These are phyloP conservation scores for Botia almorhae DNA, from an alignment of 2,797 vertebrate genomes.

Conservation along the genomic window DNA sequence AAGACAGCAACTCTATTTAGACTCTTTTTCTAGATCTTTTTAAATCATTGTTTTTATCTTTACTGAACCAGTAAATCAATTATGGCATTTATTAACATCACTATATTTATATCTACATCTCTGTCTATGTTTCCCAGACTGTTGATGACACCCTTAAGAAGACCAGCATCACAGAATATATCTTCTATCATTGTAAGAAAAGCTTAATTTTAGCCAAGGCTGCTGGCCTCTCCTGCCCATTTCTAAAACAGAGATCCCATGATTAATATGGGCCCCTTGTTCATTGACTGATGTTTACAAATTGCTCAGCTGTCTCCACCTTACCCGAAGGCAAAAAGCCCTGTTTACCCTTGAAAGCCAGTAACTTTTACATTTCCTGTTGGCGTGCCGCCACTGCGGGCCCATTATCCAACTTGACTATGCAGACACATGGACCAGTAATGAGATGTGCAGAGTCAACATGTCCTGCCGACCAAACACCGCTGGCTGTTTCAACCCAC, in stretches of 20 bases:
- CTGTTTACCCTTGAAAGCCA: constrained; percentile 81
- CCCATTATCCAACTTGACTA: constrained; percentile 82
- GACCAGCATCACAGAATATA: not conserved
- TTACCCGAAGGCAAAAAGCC: constrained; percentile 63
- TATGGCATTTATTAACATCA: not conserved
- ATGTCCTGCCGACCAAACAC: constrained; percentile 69
- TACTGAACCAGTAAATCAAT: not conserved
- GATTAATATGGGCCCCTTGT: constrained; percentile 62
- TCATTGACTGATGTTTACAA: constrained; percentile 65
- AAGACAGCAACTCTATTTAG: not conserved
- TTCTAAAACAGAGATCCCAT: constrained; percentile 43
- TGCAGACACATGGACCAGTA: constrained; percentile 80
- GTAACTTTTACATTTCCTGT: constrained; percentile 76
- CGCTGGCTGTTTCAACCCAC: constrained; percentile 62
- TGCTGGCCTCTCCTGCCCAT: constrained; percentile 27
- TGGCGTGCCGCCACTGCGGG: constrained; percentile 63
- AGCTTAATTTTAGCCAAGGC: not conserved
- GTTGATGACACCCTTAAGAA: not conserved
- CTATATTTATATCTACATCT: not conserved
- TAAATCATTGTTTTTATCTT: not conserved
- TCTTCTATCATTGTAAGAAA: not conserved
- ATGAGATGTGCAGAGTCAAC: constrained; percentile 81
- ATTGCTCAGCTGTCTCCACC: constrained; percentile 64
- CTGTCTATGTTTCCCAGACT: not conserved
- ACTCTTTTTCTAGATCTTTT: not conserved